Conservation (phyloP, 2,113 vertebrate species). For the Chlamydotis undulata region DNA sequence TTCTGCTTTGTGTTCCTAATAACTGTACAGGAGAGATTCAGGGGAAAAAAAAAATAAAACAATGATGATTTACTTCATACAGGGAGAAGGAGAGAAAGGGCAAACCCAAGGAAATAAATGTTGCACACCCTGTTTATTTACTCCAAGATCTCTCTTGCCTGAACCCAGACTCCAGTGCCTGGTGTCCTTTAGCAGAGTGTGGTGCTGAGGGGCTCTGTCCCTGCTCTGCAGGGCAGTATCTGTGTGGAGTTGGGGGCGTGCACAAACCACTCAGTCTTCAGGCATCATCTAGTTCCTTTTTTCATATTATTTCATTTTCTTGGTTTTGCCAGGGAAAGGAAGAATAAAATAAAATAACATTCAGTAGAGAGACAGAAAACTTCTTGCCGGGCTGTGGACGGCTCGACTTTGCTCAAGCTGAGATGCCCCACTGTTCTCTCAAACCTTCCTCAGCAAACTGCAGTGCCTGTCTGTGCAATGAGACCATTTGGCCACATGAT, state of each 20-base stretch:
- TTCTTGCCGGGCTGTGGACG: background rate
- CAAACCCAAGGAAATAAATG: background rate
- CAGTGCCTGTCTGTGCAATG: background rate
- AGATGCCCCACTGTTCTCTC: background rate
- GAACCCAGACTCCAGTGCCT: background rate
- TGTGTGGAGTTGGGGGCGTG: fast-evolving
- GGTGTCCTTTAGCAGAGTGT: background rate
- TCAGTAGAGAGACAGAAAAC: background rate
- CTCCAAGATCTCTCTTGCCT: background rate
- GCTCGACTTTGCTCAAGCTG: background rate
- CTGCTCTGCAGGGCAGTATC: background rate
- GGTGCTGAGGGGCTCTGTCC: background rate
- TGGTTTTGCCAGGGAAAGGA: background rate
- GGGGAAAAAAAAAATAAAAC: background rate
- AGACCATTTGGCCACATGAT: background rate
- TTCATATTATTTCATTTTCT: background rate
- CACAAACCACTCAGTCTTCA: background rate
- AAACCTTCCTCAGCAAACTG: background rate
- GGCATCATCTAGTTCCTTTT: background rate
- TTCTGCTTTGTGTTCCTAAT: background rate
- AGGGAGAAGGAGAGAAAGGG: background rate
- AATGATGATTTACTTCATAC: background rate
- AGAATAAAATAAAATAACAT: background rate
- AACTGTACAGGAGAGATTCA: background rate
- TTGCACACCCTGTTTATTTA: background rate